A percentile compares a stretch with the other conserved stretches of the same genome.
Evolutionary conservation across 2,113 vertebrate genomes (phyloP).

Genomic region (Pelobates fuscus): DNA sequence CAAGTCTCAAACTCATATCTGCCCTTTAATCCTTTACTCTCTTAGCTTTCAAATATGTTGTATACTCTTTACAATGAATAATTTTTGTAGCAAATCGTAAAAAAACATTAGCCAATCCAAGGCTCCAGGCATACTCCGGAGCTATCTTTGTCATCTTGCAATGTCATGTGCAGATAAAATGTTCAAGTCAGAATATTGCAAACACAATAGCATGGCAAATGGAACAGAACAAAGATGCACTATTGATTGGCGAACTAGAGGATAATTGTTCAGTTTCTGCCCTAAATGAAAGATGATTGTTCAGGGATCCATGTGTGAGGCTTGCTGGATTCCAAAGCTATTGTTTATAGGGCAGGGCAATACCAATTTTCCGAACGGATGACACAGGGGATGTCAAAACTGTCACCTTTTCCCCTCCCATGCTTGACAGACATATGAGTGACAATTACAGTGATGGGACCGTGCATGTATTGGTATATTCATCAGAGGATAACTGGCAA

Average conservation of each 20-base stretch:
- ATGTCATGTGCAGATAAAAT: too few relatives aligned
- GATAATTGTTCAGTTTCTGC: constrained; percentile 76
- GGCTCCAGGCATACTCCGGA: too few relatives aligned
- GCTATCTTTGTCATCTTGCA: too few relatives aligned
- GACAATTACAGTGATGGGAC: constrained; percentile 72
- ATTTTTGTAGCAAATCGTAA: not conserved
- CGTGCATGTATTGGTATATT: constrained; percentile 73
- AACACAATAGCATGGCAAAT: constrained; percentile 31
- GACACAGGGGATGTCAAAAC: constrained; percentile 77
- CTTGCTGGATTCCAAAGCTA: constrained; percentile 74
- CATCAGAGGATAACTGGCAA: constrained; percentile 74
- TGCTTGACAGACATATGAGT: constrained; percentile 71
- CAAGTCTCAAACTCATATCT: too few relatives aligned
- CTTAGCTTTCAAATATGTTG: too few relatives aligned
- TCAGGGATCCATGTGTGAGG: constrained; percentile 67
- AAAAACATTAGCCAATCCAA: not conserved
- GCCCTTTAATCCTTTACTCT: too few relatives aligned
- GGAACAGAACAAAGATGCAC: constrained; percentile 54
- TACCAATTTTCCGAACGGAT: constrained; percentile 77
- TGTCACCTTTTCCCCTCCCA: constrained; percentile 68
- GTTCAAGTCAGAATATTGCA: not conserved
- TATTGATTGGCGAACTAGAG: constrained; percentile 70
- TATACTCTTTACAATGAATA: not conserved
- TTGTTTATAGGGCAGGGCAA: constrained; percentile 79
- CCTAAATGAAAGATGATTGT: constrained; percentile 81